Evolutionary conservation across 1,140 invertebrate species (phyloP), one percentile per base, ranked within the genome.

Genomic region (Drosophila willistoni): DNA sequence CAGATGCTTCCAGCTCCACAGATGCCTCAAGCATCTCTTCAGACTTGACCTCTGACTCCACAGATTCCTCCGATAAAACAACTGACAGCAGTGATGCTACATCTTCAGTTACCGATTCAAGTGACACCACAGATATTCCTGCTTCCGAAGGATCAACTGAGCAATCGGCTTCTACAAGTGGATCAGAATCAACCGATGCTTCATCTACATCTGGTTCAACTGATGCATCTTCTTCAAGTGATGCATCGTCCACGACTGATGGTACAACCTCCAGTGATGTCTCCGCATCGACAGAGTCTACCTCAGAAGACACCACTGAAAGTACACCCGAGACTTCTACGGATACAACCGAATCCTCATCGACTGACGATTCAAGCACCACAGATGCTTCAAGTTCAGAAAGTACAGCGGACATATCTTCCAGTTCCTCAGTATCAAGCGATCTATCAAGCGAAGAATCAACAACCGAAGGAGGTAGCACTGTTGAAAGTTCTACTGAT

Each of bases 301-400:
- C 76, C 10, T 77, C 78, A 0, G 74, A 79, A 55, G 76, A 76
- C 13, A 76, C 82, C 7, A 79, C 80, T 5, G 73, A 79, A 42
- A 71, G 59, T 17, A 73, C 73, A 1, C 12, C 64, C 5, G 63
- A 82, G n/a, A 14, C 39, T 7, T 71, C 79, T n/a, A 74, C 69
- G 29, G 74, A 80, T 19, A 55, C 74, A 7, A 78, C 83, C 1
- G 73, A 79, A 33, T 68, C 80, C 0, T 65, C 80, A 2, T 72
- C 71, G 7, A 39, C 42, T 54, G 63, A 44, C 29, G 47, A 25
- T 1, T 64, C 71, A 0, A 69, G 66, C 9, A 63, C 67, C 6
- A 70, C 47, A 3, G 77, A 39, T 3, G 36, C 22, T 7, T 62
- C 66, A 7, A 59, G 29, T 10, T 51, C 44, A 9, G 44, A 51